Evolutionary conservation across 2,113 vertebrate species (phyloP), one percentile per base, ranked within the genome.

Genomic region (Tamias sibiricus): DNA sequence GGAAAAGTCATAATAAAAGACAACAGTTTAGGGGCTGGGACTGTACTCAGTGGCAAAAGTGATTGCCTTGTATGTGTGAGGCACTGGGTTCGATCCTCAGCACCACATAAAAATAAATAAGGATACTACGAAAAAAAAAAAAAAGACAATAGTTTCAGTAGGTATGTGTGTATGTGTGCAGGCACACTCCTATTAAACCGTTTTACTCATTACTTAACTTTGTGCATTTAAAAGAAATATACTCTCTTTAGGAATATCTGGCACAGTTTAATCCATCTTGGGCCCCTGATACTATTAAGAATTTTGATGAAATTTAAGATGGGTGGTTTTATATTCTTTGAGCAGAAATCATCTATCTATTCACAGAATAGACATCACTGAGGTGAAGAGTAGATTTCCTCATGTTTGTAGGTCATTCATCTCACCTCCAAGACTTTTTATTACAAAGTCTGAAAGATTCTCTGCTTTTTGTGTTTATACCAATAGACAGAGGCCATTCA

Each of bases 401-500:
- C 84, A 75, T 94, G 42, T 91, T 57, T 79, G 69, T 62, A 92
- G 82, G 40, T 52, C 62, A 95, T 96, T 77, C 4, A 69, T 85
- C 54, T 93, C 83, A 93, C 28, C 77, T 47, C 42, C 32, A 89
- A 57, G 49, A 85, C 22, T 95, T 92, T 95, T 92, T 87, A 91
- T 93, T 87, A 82, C 6, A 76, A 93, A 96, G 76, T 64, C 57
- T 93, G 86, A 76, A 96, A 80, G 77, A 90, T 42, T 94, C 59
- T 96, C 64, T 92, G 44, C 30, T 90, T 86, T 85, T 9, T 91
- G 32, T 87, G 52, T 91, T 97, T 94, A 95, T 94, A 95, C 17
- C 54, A 95, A 84, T 28, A 79, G 91, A 93, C 86, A 98, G 94
- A 95, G 83, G 32, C 44, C 66, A 96, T 93, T 97, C 75, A 66